Evolutionary conservation across 2,888 invertebrate genomes (phyloP), one percentile per base, ranked within the genome.

Genomic region (Apodemia duryi): DNA sequence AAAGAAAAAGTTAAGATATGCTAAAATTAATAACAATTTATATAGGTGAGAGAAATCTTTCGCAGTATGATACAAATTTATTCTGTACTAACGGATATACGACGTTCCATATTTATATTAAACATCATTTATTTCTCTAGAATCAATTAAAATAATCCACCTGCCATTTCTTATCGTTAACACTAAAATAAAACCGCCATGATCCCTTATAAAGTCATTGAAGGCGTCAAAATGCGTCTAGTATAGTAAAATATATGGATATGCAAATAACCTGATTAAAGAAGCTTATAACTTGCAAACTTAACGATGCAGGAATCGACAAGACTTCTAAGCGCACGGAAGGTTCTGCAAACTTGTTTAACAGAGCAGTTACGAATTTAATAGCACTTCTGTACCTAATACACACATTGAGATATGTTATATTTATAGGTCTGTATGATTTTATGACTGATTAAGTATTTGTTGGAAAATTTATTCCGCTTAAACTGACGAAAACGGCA

Each of bases 201-300:
- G 73, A 80, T 79, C 76, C 78, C 72, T 74, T 81, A 85, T 86
- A 81, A 78, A 85, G 84, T 74, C 75, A 82, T 86, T 75, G 74
- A 74, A 76, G 76, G 81, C 80, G 81, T 85, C 82, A 82, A 82
- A 82, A 75, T 74, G 73, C 75, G 75, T 76, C 76, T 74, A 72
- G 72, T 73, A 71, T 73, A 75, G 75, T 82, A 82, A 83, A 82
- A 74, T 83, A 77, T 81, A 75, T 79, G 80, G 77, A 77, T 84
- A 86, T 86, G 86, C 77, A 81, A 85, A 86, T 75, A 62, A 62
- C 68, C 76, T 81, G 84, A 85, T 86, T 85, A 83, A 82, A 84
- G 81, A 82, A 82, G 82, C 77, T 75, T 80, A 75, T 85, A 84
- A 84, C 74, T 77, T 83, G 79, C 79, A 75, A 61, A 82, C 75